These are phyloP conservation scores for Dicaeum eximium DNA, from an alignment of 2,113 vertebrate species.

Conservation along the genomic window DNA sequence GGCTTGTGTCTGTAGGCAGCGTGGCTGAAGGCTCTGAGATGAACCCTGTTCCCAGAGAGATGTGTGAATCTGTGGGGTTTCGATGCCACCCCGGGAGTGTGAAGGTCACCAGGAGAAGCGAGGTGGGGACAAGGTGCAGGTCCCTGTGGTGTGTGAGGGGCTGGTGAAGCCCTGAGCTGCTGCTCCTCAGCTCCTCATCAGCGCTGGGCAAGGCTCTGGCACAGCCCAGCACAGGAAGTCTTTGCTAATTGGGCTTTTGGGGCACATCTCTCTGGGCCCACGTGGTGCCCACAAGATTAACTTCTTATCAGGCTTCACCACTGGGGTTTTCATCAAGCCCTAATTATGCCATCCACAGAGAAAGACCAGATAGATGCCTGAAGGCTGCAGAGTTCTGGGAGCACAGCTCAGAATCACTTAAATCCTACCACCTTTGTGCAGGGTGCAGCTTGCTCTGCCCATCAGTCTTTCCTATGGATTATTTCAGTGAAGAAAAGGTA, in stretches of 20 bases:
- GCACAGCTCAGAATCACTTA: constrained; percentile 16
- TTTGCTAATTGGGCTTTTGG: constrained; percentile 17
- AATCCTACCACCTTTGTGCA: constrained; percentile 13
- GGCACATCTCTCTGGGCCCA: neutral
- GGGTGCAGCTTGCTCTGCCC: neutral
- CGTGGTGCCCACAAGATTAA: constrained; percentile 8
- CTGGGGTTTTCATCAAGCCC: constrained; percentile 1
- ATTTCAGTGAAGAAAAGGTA: neutral
- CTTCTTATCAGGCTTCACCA: neutral
- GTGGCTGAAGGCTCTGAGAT: neutral
- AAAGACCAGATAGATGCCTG: constrained; percentile 18
- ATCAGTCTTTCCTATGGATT: neutral
- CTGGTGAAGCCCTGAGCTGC: neutral
- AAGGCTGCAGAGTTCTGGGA: neutral
- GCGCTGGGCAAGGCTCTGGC: neutral
- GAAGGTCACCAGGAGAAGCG: neutral
- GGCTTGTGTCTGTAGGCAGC: neutral
- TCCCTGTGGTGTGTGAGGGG: accelerated
- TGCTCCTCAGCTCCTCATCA: neutral
- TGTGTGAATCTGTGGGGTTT: neutral
- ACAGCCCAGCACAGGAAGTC: accelerated
- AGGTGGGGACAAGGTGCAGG: neutral
- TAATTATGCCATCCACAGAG: constrained; percentile 40
- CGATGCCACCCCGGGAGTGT: accelerated
- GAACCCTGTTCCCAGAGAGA: neutral